These are phyloP conservation scores for Cephus spinipes DNA, from an alignment of 2,888 invertebrate genomes.

Conservation along the genomic window DNA sequence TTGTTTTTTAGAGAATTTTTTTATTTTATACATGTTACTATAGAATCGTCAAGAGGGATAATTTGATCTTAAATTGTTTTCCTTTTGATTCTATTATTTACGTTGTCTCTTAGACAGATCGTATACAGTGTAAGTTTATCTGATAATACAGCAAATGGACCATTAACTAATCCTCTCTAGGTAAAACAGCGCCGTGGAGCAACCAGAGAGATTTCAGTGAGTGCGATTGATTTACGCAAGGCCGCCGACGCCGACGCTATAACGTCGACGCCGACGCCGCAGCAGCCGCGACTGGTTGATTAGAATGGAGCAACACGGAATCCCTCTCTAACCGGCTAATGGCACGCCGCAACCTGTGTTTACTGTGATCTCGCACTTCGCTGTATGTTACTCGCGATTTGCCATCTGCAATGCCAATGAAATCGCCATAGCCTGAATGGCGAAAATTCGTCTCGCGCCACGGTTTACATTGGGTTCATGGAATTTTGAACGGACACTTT, in stretches of 20 bases:
- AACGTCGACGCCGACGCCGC: conserved; percentile 41
- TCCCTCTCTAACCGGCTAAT: conserved; percentile 65
- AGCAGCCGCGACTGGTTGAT: conserved; percentile 57
- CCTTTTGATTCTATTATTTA: background rate
- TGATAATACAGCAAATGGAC: conserved; percentile 61
- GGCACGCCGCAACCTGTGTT: conserved; percentile 64
- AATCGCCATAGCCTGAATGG: conserved; percentile 31
- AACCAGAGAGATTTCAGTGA: conserved; percentile 53
- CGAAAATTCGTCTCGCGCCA: background rate
- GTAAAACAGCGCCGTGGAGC: conserved; percentile 49
- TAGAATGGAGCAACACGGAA: conserved; percentile 66
- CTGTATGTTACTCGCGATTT: conserved; percentile 51
- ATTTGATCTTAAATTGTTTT: background rate
- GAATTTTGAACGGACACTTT: background rate
- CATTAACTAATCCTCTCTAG: conserved; percentile 62
- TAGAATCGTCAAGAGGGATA: background rate
- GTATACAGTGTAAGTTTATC: conserved; percentile 56
- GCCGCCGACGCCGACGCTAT: conserved; percentile 33
- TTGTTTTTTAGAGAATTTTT: background rate
- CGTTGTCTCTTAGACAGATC: background rate
- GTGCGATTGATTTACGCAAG: conserved; percentile 61
- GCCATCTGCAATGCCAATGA: conserved; percentile 64
- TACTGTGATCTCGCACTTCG: conserved; percentile 63
- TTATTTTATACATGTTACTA: background rate
- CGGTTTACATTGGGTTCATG: background rate